These are phyloP conservation scores for Myotis vivesi DNA, from an alignment of 2,797 vertebrate species.

Conservation along the genomic window DNA sequence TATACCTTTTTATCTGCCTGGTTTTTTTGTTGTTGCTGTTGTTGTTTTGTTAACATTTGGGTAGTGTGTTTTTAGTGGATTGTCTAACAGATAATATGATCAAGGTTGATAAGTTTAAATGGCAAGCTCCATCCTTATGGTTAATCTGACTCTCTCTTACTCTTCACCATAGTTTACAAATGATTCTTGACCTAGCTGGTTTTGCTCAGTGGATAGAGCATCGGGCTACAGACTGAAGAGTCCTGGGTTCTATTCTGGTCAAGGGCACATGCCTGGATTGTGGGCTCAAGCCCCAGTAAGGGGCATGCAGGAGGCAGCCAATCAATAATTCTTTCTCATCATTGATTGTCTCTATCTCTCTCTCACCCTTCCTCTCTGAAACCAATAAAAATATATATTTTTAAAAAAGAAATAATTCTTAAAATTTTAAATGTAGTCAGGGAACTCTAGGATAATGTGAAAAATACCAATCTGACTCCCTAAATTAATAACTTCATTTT, in stretches of 20 bases:
- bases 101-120: neutral
- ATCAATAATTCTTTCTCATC: too few relatives aligned
- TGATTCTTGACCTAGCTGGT: neutral
- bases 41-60: neutral
- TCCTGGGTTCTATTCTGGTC: too few relatives aligned
- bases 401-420: too few relatives aligned
- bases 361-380: too few relatives aligned
- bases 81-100: neutral
- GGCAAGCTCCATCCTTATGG: neutral
- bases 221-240: too few relatives aligned
- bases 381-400: too few relatives aligned
- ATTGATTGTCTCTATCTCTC: too few relatives aligned
- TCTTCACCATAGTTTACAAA: neutral
- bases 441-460: neutral
- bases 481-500: neutral
- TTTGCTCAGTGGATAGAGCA: too few relatives aligned
- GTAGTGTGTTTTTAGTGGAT: constrained; percentile 17
- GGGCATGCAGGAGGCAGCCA: too few relatives aligned
- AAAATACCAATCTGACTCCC: neutral
- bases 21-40: neutral
- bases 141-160: neutral
- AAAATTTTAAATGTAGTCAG: neutral
- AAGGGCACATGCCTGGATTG: too few relatives aligned
- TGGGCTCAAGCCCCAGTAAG: too few relatives aligned
- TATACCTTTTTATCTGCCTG: neutral